phyloP scores from a whole-genome alignment of 2,113 vertebrate genomes.

The Rousettus leschenaultii region DNA sequence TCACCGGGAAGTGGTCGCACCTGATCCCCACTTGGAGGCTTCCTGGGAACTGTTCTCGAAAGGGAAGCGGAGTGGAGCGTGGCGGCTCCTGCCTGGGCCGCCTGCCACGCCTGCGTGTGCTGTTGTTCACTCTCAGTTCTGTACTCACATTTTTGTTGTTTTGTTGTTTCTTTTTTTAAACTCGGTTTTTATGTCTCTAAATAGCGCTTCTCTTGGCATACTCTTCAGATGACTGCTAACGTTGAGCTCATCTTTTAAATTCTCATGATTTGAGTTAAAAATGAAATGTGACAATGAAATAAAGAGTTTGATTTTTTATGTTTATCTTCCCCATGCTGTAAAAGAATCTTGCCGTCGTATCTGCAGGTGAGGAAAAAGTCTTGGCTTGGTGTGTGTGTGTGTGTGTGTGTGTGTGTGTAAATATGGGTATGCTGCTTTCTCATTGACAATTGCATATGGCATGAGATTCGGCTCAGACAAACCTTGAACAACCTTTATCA shows the following conservation, averaged over 20 bases:
- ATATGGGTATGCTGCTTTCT: background rate
- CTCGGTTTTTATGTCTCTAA: background rate
- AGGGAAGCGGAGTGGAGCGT: background rate
- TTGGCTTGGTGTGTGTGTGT: background rate
- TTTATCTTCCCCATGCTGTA: background rate
- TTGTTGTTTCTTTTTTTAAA: background rate
- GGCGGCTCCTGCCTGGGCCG: background rate
- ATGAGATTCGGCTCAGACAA: background rate
- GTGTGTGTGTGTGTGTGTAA: background rate
- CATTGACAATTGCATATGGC: background rate
- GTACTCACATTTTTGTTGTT: background rate
- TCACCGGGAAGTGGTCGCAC: rapidly evolving
- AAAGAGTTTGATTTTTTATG: constrained; percentile 30
- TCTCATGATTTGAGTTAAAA: background rate
- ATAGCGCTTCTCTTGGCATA: background rate
- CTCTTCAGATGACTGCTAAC: background rate
- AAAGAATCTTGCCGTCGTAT: background rate
- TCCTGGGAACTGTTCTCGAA: background rate
- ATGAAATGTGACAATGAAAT: background rate
- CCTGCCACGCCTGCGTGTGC: rapidly evolving
- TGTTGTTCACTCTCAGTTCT: background rate
- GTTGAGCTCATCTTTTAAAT: background rate
- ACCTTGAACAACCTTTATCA: background rate
- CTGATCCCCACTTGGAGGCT: background rate
- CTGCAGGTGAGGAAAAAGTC: background rate